Evolutionary conservation across 2,888 invertebrate genomes (phyloP).

Genomic region (Dasysyrphus albostriatus): DNA sequence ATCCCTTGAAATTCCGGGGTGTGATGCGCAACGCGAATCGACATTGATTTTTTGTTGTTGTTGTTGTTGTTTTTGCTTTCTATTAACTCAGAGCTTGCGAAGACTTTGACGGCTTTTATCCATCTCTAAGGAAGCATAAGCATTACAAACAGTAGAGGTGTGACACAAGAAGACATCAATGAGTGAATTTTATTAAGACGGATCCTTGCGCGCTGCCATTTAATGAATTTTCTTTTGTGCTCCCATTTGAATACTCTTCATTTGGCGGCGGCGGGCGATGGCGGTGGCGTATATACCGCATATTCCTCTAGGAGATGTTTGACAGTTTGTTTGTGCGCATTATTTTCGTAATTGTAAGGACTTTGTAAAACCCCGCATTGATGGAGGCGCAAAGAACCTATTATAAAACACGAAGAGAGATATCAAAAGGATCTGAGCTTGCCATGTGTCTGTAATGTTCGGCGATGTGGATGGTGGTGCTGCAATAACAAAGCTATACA

Average conservation of each 20-base stretch:
- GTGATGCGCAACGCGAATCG: constrained; percentile 21
- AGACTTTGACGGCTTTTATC: constrained; percentile 23
- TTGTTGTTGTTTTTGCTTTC: not conserved
- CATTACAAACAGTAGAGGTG: not conserved
- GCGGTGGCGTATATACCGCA: not conserved
- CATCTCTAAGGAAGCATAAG: not conserved
- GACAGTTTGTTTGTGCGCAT: constrained; percentile 62
- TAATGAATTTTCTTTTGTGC: constrained; percentile 61
- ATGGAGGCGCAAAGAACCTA: constrained; percentile 33
- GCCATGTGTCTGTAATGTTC: constrained; percentile 13
- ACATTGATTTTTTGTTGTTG: constrained; percentile 39
- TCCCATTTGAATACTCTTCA: constrained; percentile 53
- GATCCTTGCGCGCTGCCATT: constrained; percentile 49
- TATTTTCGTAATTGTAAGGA: constrained; percentile 57
- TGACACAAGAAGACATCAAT: constrained; percentile 4
- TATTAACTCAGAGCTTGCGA: constrained; percentile 25
- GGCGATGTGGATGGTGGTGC: not conserved
- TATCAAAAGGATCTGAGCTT: constrained; percentile 40
- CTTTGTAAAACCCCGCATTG: constrained; percentile 37
- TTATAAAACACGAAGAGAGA: constrained; percentile 39
- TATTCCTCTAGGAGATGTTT: constrained; percentile 44
- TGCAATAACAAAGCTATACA: not conserved
- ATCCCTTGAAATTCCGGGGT: constrained; percentile 24
- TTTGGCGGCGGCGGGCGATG: not conserved
- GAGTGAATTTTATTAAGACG: constrained; percentile 52